Base-by-base conservation (phyloP, 2,113 vertebrate species). In the Trematomus loennbergii region DNA sequence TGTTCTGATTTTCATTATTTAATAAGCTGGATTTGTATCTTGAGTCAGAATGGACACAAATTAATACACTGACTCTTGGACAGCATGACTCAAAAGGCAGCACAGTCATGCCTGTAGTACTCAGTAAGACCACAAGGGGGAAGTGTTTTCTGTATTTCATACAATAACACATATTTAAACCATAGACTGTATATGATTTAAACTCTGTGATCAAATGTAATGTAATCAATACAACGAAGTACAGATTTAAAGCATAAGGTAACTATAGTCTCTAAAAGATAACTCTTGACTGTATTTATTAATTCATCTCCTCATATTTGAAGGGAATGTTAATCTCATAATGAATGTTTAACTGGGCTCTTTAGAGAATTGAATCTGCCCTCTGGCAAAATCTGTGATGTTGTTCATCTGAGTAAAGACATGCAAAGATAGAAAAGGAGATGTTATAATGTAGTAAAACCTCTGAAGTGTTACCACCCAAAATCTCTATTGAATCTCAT, bases 51-150 rank as follows among this genome's bases (percentile, higher is more conserved):
- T 17, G 10, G 16, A 54, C 7, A 22, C 48, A 2, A 29, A 33
- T 45, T 72, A n/a, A 48, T 55, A 12, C 54, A 22, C 1, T 8
- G 20, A 67, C 17, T 46, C 18, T 11, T 9, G 36, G 16, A 48
- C 6, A 40, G 52, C 50, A 15, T 55, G 57, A 76, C 33, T 66
- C 18, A 50, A 46, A 43, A 25, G 8, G 8, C 22, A 48, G 33
- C 25, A 54, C 17, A 52, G 57, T 5, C 29, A 36, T 72, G 12
- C 9, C 55, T 90, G 92, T 13, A 93, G 78, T 93, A 69, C 79
- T 57, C 11, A 2, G 0, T 43, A 5, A 3, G 22, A 13, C 91
- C 93, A 93, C 88, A 58, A 81, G 94, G 50, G 81, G 5, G 90
- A 29, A 71, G 50, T 86, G 80, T 91, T 94, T 91, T 75, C 60